Conservation (phyloP, 2,888 invertebrate genomes). For the Monochamus alternatus region DNA sequence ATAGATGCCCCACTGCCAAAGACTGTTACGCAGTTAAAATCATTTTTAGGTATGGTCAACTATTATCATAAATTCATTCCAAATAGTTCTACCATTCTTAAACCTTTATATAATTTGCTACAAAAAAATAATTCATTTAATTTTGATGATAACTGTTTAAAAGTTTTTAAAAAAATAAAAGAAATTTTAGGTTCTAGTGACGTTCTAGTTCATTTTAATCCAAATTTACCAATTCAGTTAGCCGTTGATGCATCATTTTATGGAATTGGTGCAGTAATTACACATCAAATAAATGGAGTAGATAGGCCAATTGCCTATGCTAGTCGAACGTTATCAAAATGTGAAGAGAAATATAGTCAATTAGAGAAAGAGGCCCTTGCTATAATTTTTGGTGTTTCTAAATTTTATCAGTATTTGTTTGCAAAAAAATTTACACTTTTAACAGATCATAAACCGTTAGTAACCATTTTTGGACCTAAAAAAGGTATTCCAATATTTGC, state of each 20-base stretch:
- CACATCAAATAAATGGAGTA: slow-evolving; percentile 17
- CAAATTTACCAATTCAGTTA: slow-evolving; percentile 10
- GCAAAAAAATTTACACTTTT: slow-evolving; percentile 24
- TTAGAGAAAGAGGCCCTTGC: slow-evolving; percentile 13
- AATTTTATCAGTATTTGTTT: slow-evolving; percentile 27
- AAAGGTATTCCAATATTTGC: no score
- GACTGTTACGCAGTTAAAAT: slow-evolving; percentile 33
- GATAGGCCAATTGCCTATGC: slow-evolving; percentile 25
- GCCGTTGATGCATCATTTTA: slow-evolving; percentile 31
- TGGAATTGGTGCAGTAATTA: no score
- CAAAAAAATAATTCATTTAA: slow-evolving; percentile 26
- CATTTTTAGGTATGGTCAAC: slow-evolving; percentile 36
- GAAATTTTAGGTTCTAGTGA: slow-evolving; percentile 9
- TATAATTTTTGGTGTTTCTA: slow-evolving; percentile 27
- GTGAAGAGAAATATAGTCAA: neutral
- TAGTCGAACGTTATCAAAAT: slow-evolving; percentile 5
- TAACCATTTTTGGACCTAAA: no score
- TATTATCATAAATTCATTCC: slow-evolving; percentile 34
- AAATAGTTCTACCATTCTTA: slow-evolving; percentile 22
- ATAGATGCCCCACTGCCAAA: neutral
- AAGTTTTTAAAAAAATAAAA: slow-evolving; percentile 26
- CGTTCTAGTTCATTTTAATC: slow-evolving; percentile 27
- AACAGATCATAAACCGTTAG: slow-evolving; percentile 22
- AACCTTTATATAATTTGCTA: slow-evolving; percentile 36
- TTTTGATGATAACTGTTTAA: slow-evolving; percentile 22